phyloP scores from a whole-genome alignment of 2,888 invertebrate genomes.

The Ashinkailepas kermadecensis region DNA sequence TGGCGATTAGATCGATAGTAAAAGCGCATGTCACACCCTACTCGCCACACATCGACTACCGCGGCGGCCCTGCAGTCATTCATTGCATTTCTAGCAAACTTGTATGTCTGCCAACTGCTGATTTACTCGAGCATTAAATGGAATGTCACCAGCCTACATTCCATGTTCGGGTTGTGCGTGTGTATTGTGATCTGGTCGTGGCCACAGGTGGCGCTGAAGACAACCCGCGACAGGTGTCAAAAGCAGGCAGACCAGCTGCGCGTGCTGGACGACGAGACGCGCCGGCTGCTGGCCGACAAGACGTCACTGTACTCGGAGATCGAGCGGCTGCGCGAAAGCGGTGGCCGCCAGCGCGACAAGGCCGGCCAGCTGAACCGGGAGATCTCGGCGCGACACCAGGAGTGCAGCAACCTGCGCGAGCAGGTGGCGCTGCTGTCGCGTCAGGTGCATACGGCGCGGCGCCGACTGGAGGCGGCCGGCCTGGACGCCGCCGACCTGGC shows the following conservation, averaged over 20 bases:
- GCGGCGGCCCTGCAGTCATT: too few species aligned
- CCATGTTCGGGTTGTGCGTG: too few species aligned
- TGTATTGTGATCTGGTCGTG: too few species aligned
- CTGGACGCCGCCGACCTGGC: neutral
- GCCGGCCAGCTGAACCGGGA: conserved; percentile 3
- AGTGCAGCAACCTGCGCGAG: neutral
- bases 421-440: neutral
- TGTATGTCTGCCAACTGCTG: too few species aligned
- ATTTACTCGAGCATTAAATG: too few species aligned
- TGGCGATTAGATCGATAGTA: too few species aligned
- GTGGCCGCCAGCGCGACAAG: neutral
- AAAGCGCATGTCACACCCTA: too few species aligned
- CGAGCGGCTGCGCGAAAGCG: neutral
- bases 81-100: too few species aligned
- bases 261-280: neutral
- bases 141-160: too few species aligned
- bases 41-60: too few species aligned
- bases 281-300: conserved; percentile 12
- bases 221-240: conserved; percentile 3
- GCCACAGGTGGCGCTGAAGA: conserved; percentile 19
- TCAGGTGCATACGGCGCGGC: neutral
- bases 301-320: neutral
- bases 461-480: conserved; percentile 1
- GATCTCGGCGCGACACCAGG: neutral
- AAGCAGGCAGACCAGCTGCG: conserved; percentile 18